Evolutionary conservation across 2,888 invertebrate genomes (phyloP).

Genomic region (Dendrolimus houi): DNA sequence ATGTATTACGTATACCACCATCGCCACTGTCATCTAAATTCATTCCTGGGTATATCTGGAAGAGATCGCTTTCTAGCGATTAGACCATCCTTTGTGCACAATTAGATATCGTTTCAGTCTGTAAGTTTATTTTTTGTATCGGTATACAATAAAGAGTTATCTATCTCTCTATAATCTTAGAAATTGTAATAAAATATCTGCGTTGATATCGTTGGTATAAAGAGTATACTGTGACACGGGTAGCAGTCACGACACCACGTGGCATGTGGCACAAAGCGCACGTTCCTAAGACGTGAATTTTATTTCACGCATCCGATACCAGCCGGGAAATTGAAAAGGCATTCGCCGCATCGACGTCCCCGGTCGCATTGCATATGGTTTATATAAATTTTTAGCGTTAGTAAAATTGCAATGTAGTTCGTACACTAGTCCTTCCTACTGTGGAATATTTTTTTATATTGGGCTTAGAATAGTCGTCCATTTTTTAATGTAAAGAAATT

Average conservation of each 20-base stretch:
- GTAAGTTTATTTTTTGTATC: no score
- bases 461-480: neutral
- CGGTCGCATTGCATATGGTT: slow-evolving; percentile 18
- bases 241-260: neutral
- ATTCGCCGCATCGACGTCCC: slow-evolving; percentile 20
- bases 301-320: slow-evolving; percentile 42
- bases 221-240: neutral
- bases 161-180: no score
- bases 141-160: no score
- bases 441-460: neutral
- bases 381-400: slow-evolving; percentile 1
- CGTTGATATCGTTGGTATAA: no score
- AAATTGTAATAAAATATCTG: no score
- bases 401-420: neutral
- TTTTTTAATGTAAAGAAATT: no score
- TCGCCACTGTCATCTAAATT: no score
- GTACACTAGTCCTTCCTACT: neutral
- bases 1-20: no score
- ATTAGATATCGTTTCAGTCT: no score
- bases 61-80: no score
- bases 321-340: slow-evolving; percentile 33
- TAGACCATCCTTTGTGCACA: no score
- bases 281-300: slow-evolving; percentile 39
- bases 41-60: no score
- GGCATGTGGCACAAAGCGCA: slow-evolving; percentile 29